Evolutionary conservation across 2,797 vertebrate species (phyloP).

Genomic region (Cottoperca gobio): DNA sequence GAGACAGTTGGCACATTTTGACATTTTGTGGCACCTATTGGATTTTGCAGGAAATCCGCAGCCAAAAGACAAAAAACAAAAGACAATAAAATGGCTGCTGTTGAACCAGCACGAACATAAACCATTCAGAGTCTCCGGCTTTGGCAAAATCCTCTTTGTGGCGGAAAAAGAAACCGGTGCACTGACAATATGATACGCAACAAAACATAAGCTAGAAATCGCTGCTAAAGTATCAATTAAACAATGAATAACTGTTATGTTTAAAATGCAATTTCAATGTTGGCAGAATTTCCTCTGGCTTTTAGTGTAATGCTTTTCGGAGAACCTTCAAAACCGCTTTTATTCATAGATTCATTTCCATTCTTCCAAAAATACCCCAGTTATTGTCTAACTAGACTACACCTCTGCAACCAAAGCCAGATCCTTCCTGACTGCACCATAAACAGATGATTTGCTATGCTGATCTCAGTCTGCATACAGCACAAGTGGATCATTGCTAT

Average conservation of each 20-base stretch:
- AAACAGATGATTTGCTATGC: slow-evolving; percentile 49
- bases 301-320: slow-evolving; percentile 4
- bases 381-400: slow-evolving; percentile 37
- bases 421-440: slow-evolving; percentile 50
- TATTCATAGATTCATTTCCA: slow-evolving; percentile 26
- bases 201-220: not conserved
- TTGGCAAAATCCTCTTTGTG: slow-evolving; percentile 13
- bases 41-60: slow-evolving; percentile 26
- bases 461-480: slow-evolving; percentile 32
- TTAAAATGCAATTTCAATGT: slow-evolving; percentile 11
- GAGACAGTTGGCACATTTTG: not conserved
- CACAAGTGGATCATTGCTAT: slow-evolving; percentile 24
- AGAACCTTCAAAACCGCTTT: slow-evolving; percentile 16
- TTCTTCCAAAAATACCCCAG: slow-evolving; percentile 47
- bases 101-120: slow-evolving; percentile 9
- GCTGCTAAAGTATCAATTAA: not conserved
- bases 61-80: slow-evolving; percentile 1
- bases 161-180: not conserved
- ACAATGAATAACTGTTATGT: slow-evolving; percentile 16
- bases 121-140: slow-evolving; percentile 16
- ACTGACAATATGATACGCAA: not conserved
- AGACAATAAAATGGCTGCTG: slow-evolving; percentile 16
- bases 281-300: not conserved
- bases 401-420: slow-evolving; percentile 38
- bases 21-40: not conserved